phyloP scores from a whole-genome alignment of 2,113 vertebrate genomes.

The Prionailurus bengalensis region DNA sequence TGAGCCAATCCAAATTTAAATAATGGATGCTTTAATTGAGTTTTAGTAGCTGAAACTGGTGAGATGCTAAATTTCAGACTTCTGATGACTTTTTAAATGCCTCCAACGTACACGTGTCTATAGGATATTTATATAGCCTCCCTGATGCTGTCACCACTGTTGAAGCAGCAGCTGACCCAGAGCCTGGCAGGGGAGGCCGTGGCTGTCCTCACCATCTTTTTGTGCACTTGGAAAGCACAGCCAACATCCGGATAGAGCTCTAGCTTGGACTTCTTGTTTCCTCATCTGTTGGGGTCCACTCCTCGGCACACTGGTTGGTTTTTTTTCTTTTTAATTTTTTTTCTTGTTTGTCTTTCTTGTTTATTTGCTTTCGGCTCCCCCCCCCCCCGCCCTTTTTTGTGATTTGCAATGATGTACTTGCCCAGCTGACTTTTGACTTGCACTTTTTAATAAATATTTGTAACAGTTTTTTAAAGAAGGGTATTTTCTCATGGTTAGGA shows the following conservation, averaged over 20 bases:
- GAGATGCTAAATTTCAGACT: conserved; percentile 55
- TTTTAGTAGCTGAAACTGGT: conserved; percentile 26
- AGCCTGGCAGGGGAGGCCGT: not conserved
- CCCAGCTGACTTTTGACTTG: conserved; percentile 75
- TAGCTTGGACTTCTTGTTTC: not conserved
- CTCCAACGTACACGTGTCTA: not conserved
- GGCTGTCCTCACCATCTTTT: fast-evolving
- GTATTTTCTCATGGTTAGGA: conserved; percentile 68
- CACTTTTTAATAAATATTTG: conserved; percentile 83
- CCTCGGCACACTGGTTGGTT: not conserved
- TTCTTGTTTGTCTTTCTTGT: conserved; percentile 5
- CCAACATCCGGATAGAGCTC: not conserved
- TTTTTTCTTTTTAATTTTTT: not conserved
- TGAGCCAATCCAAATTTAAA: conserved; percentile 65
- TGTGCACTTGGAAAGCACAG: not conserved
- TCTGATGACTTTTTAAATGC: conserved; percentile 33
- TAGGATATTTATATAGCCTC: conserved; percentile 55
- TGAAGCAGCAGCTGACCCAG: not conserved
- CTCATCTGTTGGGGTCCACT: not conserved
- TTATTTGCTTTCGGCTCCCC: not conserved
- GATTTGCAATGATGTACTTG: conserved; percentile 62
- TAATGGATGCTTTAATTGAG: conserved; percentile 7
- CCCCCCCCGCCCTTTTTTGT: not conserved
- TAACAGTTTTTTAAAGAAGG: conserved; percentile 77
- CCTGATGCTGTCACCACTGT: not conserved